phyloP scores from a whole-genome alignment of 2,888 invertebrate genomes.

The Pterostichus niger region DNA sequence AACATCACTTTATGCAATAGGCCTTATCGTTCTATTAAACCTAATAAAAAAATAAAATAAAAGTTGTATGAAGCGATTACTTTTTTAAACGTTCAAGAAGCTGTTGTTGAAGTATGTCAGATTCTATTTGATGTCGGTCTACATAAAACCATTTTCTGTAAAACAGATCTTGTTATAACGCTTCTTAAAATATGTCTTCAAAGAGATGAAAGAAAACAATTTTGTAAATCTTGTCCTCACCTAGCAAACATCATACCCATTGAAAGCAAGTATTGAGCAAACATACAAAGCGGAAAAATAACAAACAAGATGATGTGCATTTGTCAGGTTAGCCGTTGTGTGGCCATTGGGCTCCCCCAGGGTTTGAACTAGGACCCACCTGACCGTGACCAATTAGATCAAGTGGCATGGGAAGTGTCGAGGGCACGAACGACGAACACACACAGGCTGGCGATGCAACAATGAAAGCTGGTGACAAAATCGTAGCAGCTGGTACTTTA shows the following conservation, averaged over 20 bases:
- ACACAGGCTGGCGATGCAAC: conserved; percentile 4
- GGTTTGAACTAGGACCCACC: conserved; percentile 53
- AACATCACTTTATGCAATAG: too few species aligned
- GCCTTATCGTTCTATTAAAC: too few species aligned
- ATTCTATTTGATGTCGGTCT: too few species aligned
- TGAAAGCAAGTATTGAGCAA: background rate
- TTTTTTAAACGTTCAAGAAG: too few species aligned
- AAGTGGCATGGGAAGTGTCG: conserved; percentile 60
- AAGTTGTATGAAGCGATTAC: too few species aligned
- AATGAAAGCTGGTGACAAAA: conserved; percentile 47
- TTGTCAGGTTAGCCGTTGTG: conserved; percentile 47
- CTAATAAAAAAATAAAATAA: too few species aligned
- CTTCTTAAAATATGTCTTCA: background rate
- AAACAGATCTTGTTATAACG: background rate
- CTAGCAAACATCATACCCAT: background rate
- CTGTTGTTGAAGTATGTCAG: too few species aligned
- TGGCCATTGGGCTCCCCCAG: conserved; percentile 6
- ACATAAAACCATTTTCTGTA: too few species aligned
- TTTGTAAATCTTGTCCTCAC: conserved; percentile 4
- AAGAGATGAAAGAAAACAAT: background rate
- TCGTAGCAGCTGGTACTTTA: conserved; percentile 49
- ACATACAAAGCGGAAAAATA: conserved; percentile 25
- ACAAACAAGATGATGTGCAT: conserved; percentile 34
- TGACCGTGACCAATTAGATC: conserved; percentile 67
- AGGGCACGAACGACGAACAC: conserved; percentile 34